phyloP scores from a whole-genome alignment of 2,888 invertebrate genomes.

The Caenorhabditis angaria region DNA sequence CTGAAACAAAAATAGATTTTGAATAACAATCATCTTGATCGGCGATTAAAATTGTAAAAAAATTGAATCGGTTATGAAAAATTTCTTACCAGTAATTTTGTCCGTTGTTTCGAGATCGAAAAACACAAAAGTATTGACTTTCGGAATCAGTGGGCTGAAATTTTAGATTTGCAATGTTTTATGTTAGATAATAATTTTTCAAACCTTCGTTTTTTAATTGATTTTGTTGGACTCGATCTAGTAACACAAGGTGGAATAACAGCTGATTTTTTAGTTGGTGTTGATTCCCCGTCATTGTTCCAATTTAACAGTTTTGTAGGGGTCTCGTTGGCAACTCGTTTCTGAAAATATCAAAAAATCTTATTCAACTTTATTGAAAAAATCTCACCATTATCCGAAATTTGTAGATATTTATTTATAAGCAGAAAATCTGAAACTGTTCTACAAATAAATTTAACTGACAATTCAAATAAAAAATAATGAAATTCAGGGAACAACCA shows the following conservation, averaged over 20 bases:
- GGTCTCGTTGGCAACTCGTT: constrained; percentile 13
- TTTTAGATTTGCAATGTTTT: neutral
- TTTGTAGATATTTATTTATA: neutral
- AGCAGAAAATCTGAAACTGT: neutral
- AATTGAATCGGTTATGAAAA: neutral
- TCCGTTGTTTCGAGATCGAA: constrained; percentile 65
- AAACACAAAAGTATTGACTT: constrained; percentile 52
- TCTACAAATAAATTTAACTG: too few relatives aligned
- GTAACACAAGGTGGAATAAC: neutral
- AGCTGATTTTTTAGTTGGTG: constrained; percentile 20
- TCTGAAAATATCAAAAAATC: neutral
- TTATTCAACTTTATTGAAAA: neutral
- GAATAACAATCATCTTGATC: too few relatives aligned
- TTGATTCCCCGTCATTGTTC: neutral
- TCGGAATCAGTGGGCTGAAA: constrained; percentile 11
- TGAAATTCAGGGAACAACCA: neutral
- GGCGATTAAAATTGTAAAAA: neutral
- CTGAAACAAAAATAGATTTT: neutral
- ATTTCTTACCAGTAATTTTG: constrained; percentile 14
- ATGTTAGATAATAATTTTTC: neutral
- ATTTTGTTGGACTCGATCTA: constrained; percentile 30
- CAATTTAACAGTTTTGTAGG: constrained; percentile 26
- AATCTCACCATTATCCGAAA: neutral
- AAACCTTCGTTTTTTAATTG: constrained; percentile 16
- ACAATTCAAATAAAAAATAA: too few relatives aligned